phyloP scores from a whole-genome alignment of 2,113 vertebrate genomes.

The Apodemus speciosus region DNA sequence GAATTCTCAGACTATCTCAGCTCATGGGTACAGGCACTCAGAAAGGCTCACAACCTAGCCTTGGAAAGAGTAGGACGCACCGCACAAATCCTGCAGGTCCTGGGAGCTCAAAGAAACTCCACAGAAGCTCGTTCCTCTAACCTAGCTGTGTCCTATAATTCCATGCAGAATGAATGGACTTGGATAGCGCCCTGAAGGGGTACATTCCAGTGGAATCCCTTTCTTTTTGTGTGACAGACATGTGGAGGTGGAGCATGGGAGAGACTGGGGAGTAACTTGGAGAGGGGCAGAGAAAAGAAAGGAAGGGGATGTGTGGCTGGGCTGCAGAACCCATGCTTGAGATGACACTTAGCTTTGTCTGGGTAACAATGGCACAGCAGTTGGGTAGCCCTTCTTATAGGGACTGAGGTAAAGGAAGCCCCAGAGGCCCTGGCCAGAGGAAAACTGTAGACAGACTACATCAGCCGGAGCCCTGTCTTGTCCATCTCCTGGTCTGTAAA shows the following conservation, averaged over 20 bases:
- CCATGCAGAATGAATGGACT: not conserved
- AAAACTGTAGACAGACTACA: not conserved
- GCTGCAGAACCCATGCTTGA: not conserved
- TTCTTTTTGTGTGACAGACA: not conserved
- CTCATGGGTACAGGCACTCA: not conserved
- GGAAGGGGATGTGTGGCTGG: not conserved
- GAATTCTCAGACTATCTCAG: not conserved
- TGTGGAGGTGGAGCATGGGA: fast-evolving
- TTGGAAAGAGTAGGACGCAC: too few species aligned
- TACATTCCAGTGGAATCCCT: not conserved
- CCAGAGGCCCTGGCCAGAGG: not conserved
- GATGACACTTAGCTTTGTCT: not conserved
- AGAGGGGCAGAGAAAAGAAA: not conserved
- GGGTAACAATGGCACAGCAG: not conserved
- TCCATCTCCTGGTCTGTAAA: not conserved
- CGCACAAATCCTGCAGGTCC: not conserved
- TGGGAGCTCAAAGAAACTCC: not conserved
- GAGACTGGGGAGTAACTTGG: not conserved
- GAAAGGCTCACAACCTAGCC: not conserved
- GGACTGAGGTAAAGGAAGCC: not conserved
- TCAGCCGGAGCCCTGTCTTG: not conserved
- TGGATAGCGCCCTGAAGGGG: too few species aligned
- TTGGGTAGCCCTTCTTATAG: not conserved
- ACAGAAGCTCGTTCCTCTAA: not conserved
- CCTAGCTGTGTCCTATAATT: not conserved